Evolutionary conservation across 2,888 invertebrate genomes (phyloP), one percentile per base, ranked within the genome.

Genomic region (Ctenicera cuprea): DNA sequence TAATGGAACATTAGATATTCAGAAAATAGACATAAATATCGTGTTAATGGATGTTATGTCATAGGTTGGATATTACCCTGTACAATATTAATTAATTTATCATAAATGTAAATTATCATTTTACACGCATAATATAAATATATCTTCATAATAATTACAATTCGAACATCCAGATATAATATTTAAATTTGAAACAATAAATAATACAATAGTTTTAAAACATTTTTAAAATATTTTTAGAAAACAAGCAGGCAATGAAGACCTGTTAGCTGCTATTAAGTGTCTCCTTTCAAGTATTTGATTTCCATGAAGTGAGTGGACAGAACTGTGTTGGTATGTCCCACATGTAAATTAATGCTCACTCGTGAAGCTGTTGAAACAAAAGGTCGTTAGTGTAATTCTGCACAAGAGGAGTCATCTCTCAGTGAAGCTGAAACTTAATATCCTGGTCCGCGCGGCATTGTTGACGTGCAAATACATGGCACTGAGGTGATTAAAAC

Each of bases 401-500:
- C 26, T 73, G 63, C 63, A 59, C 73, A 63, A 73, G 73, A 73
- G 73, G 59, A 73, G 69, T 69, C 69, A 64, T 69, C 73, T 73
- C 69, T 50, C 73, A 69, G 38, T 57, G 61, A 69, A 20, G 43
- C 77, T 75, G 75, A 59, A 73, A 75, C 61, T 73, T 70, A 73
- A 73, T 73, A 72, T 69, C 70, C 71, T 54, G 69, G 69, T 71
- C 76, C 71, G 67, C 38, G 65, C 65, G 71, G 73, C 63, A 69
- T 73, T 70, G 76, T 76, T 70, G 76, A 74, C 71, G 65, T 74
- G 71, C 74, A 76, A 76, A 74, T 76, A 74, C 71, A 72, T 74
- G 62, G 65, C 63, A 66, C 76, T 72, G 67, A 67, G 66, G 73
- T 75, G 74, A 77, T 77, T 77, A 77, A 77, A 77, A 77, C 73